phyloP scores from a whole-genome alignment of 2,888 invertebrate species.

The Orthosia cruda region DNA sequence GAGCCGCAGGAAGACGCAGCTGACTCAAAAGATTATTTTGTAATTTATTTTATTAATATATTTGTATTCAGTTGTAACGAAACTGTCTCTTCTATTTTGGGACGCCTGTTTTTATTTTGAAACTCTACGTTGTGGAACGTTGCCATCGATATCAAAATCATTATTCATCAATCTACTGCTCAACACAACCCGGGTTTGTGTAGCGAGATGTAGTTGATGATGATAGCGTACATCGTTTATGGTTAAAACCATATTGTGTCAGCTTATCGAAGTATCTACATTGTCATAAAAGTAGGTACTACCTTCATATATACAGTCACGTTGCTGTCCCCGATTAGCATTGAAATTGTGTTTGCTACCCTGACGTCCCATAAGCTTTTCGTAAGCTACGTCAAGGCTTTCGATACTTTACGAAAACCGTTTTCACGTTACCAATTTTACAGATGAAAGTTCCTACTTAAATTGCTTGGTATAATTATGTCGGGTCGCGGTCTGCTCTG shows the following conservation, averaged over 20 bases:
- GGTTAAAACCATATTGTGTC: slow-evolving; percentile 12
- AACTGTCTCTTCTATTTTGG: slow-evolving; percentile 23
- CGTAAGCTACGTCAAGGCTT: background rate
- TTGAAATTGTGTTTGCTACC: slow-evolving; percentile 19
- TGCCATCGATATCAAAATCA: background rate
- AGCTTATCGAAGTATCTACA: slow-evolving; percentile 5
- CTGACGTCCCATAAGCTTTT: background rate
- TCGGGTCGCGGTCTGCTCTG: background rate
- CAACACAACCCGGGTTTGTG: background rate
- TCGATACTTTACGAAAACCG: background rate
- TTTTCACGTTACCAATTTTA: background rate
- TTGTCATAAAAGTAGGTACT: background rate
- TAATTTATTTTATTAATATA: slow-evolving; percentile 67
- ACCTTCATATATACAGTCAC: background rate
- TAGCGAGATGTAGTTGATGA: background rate
- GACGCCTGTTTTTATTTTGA: background rate
- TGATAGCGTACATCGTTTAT: background rate
- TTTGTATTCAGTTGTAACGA: slow-evolving; percentile 46
- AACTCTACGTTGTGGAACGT: background rate
- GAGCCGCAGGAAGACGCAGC: slow-evolving; percentile 61
- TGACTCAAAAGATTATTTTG: slow-evolving; percentile 71
- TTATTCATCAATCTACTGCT: slow-evolving; percentile 2
- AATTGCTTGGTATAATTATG: background rate
- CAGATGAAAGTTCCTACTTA: background rate
- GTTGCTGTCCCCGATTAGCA: slow-evolving; percentile 12